phyloP scores from a whole-genome alignment of 2,113 vertebrate species.

The Electrona antarctica region DNA sequence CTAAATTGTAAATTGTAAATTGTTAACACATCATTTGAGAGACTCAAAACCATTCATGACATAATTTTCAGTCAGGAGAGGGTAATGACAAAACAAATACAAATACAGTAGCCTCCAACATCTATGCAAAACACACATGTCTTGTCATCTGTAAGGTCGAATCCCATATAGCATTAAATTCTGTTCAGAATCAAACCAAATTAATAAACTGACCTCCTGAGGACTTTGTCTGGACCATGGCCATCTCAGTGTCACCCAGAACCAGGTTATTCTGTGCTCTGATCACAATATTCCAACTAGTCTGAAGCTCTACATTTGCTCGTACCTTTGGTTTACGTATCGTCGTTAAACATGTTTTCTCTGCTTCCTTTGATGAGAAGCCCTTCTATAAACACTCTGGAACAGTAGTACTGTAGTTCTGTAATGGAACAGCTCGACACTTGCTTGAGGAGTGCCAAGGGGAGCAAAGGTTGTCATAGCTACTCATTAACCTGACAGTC shows the following conservation, averaged over 20 bases:
- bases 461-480: slow-evolving; percentile 89
- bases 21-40: no score
- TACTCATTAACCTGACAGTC: slow-evolving; percentile 91
- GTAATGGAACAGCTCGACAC: slow-evolving; percentile 59
- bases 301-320: slow-evolving; percentile 18
- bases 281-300: slow-evolving; percentile 17
- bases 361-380: slow-evolving; percentile 13
- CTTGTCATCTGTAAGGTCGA: neutral
- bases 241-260: slow-evolving; percentile 62
- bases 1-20: no score
- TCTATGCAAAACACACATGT: no score
- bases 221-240: slow-evolving; percentile 79
- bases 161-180: slow-evolving; percentile 20
- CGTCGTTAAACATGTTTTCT: slow-evolving; percentile 32
- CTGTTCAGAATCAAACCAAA: neutral
- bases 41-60: no score
- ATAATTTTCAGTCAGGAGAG: no score
- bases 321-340: slow-evolving; percentile 10
- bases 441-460: slow-evolving; percentile 77
- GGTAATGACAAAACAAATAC: no score
- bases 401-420: slow-evolving; percentile 12
- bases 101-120: no score
- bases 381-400: slow-evolving; percentile 10
- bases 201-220: slow-evolving; percentile 80
- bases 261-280: slow-evolving; percentile 24